Evolutionary conservation across 2,113 vertebrate species (phyloP).

Genomic region (Lynx canadensis): DNA sequence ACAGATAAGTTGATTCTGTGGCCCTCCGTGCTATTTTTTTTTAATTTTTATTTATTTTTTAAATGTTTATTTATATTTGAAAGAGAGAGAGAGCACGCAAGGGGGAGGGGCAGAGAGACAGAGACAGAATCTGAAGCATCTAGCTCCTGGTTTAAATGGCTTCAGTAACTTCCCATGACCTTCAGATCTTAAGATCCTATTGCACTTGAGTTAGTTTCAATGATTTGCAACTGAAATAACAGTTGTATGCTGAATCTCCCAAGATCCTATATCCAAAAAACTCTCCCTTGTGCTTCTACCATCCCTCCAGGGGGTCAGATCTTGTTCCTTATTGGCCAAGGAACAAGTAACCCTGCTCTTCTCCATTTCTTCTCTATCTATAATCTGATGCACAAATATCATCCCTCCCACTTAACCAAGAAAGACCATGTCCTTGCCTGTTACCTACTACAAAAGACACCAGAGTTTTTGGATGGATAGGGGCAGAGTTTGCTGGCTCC

Average conservation of each 20-base stretch:
- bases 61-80: too few species aligned
- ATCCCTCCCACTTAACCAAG: not conserved
- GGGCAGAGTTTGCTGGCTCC: not conserved
- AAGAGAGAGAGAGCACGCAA: too few species aligned
- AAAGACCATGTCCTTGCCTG: not conserved
- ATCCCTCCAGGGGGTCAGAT: not conserved
- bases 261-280: not conserved
- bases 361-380: not conserved
- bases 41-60: too few species aligned
- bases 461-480: not conserved
- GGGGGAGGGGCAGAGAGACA: too few species aligned
- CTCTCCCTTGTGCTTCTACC: not conserved
- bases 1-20: not conserved
- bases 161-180: not conserved
- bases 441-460: not conserved
- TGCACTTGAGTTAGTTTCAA: not conserved
- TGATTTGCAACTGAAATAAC: conserved; percentile 4
- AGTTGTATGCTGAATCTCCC: not conserved
- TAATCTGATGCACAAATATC: not conserved
- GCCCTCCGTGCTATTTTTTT: not conserved
- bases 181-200: not conserved
- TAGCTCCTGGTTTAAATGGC: not conserved
- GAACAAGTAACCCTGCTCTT: not conserved
- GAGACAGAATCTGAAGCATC: not conserved
- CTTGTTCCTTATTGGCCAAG: not conserved